Base-by-base conservation (phyloP, 2,888 invertebrate genomes). In the Oxyscelio sp. region DNA sequence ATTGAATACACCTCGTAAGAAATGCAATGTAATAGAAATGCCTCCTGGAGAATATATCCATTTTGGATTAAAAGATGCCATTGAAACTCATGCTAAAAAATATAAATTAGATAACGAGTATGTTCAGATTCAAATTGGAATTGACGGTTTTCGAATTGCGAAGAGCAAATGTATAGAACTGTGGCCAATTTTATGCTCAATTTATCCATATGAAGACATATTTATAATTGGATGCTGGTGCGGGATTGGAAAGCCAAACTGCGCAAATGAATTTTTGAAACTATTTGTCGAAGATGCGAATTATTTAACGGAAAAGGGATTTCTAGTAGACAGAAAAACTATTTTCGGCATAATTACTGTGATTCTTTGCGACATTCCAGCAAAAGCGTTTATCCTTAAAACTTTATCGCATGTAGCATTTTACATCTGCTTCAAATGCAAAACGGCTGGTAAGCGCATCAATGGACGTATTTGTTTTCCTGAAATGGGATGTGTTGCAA, bases 361-460 rank as follows among this genome's bases (percentile, higher is more conserved):
- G 11, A 83, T 78, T 8, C 40, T 75, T 56, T 79, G 68, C 40
- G 79, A 83, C 54, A 54, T 68, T 11, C 83, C 75, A 21, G 79
- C 78, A 2, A 85, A 81, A 34, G 24, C 74, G 8, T 78, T 66
- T 24, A 24, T 81, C 17, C 38, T 58, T n/a, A n/a, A 56, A 19
- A 63, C 54, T 1, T 50, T 73, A 52, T 22, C 56, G 0, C 68
- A 82, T 22, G 56, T 34, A 13, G 77, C 68, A 2, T 82, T 48
- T 45, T 56, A 48, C 27, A 59, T 77, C 38, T 85, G 81, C 40
- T 75, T 59, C 1, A 85, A 78, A 58, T 85, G 73, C 24, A 78
- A 34, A n/a, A n/a, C n/a, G n/a, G n/a, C n/a, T n/a, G n/a, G n/a
- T n/a, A n/a, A n/a, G n/a, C n/a, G n/a, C n/a, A n/a, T n/a, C n/a